phyloP scores from a whole-genome alignment of 1,140 invertebrate genomes.

The Ceratina japonica region DNA sequence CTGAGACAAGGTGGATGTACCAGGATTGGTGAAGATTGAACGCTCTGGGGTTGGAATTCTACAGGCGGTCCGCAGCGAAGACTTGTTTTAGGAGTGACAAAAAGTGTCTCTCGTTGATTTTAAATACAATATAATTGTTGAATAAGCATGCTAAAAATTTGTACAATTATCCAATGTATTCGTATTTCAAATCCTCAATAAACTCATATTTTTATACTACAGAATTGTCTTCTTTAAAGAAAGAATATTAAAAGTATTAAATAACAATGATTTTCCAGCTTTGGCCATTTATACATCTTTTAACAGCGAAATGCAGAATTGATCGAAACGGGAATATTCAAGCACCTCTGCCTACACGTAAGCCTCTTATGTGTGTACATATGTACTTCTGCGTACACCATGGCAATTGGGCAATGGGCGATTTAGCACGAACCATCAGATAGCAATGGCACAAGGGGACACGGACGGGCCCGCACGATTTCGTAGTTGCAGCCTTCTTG shows the following conservation, averaged over 20 bases:
- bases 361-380: not conserved
- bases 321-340: constrained; percentile 34
- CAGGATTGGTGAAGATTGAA: not conserved
- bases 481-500: constrained; percentile 30
- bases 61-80: too few relatives aligned
- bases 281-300: too few relatives aligned
- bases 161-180: too few relatives aligned
- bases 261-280: too few relatives aligned
- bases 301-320: constrained; percentile 19
- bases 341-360: not conserved
- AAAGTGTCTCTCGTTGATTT: too few relatives aligned
- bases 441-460: constrained; percentile 63
- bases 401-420: constrained; percentile 70
- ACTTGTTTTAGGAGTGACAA: too few relatives aligned
- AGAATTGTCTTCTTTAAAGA: too few relatives aligned
- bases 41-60: not conserved
- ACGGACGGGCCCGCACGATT: constrained; percentile 42
- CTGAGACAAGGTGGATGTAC: not conserved
- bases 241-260: too few relatives aligned
- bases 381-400: constrained; percentile 16
- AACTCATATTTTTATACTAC: too few relatives aligned
- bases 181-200: too few relatives aligned
- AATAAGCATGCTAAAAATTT: too few relatives aligned
- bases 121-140: too few relatives aligned
- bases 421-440: constrained; percentile 73